Conservation (phyloP, 2,888 invertebrate species). For the Xanthia togata region DNA sequence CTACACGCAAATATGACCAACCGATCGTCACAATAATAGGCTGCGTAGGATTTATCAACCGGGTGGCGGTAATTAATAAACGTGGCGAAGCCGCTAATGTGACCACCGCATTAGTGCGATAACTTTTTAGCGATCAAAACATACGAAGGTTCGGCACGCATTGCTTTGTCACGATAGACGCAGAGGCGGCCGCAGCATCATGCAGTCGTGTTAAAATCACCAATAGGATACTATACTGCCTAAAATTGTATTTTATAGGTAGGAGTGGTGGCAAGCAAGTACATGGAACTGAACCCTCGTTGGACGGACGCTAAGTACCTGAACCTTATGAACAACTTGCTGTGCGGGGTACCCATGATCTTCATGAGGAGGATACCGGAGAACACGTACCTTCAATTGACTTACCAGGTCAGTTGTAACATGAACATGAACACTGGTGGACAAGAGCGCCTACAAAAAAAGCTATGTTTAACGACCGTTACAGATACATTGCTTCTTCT, state of each 20-base stretch:
- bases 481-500: background rate
- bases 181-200: too few relatives aligned
- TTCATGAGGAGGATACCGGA: conserved; percentile 80
- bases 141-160: too few relatives aligned
- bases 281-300: conserved; percentile 75
- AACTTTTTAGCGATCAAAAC: too few relatives aligned
- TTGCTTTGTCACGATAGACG: too few relatives aligned
- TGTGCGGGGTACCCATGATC: conserved; percentile 85
- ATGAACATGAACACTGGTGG: background rate
- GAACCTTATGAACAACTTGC: conserved; percentile 85
- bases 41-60: too few relatives aligned
- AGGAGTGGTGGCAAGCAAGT: conserved; percentile 82
- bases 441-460: background rate
- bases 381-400: conserved; percentile 79
- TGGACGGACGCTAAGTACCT: conserved; percentile 80
- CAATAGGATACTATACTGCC: background rate
- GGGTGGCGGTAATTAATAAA: too few relatives aligned
- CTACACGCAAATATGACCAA: too few relatives aligned
- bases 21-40: too few relatives aligned
- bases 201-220: background rate
- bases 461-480: background rate
- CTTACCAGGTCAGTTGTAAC: conserved; percentile 77
- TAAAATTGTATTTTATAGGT: conserved; percentile 71
- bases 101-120: too few relatives aligned
- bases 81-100: too few relatives aligned